A percentile compares a stretch with the other conserved stretches of the same genome.
Conservation (phyloP, 1,140 invertebrate species). For the Spodoptera frugiperda region DNA sequence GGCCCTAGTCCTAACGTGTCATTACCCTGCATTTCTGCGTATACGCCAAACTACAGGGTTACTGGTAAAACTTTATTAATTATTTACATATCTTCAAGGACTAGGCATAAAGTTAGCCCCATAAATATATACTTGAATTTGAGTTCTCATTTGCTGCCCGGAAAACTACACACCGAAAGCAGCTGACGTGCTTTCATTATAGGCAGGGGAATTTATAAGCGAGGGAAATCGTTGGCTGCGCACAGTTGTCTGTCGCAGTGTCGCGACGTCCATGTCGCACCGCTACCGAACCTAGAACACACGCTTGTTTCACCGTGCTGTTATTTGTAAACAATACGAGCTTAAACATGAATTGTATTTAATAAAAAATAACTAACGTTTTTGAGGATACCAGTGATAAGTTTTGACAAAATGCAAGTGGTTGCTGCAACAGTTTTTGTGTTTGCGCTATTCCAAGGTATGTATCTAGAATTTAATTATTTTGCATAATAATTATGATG, state of each 20-base stretch:
- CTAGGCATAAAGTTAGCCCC: background rate
- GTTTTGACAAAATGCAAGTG: conserved; percentile 51
- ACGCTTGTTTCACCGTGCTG: conserved; percentile 4
- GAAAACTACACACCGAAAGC: conserved; percentile 67
- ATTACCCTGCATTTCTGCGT: conserved; percentile 24
- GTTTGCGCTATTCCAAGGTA: conserved; percentile 59
- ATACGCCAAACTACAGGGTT: conserved; percentile 1
- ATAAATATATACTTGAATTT: conserved; percentile 21
- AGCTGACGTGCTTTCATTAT: conserved; percentile 69
- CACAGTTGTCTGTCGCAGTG: conserved; percentile 61
- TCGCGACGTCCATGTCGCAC: background rate
- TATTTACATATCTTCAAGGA: conserved; percentile 9
- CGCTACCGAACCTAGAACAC: conserved; percentile 5
- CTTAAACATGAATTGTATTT: conserved; percentile 12
- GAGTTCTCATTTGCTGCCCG: conserved; percentile 46
- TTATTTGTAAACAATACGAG: conserved; percentile 35
- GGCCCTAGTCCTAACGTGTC: background rate
- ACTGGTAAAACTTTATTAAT: background rate
- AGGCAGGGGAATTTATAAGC: conserved; percentile 68
- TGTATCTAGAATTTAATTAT: conserved; percentile 9
- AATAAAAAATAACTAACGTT: conserved; percentile 5
- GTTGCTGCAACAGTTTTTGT: conserved; percentile 48
- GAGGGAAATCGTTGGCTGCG: conserved; percentile 61
- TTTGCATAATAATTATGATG: too few species aligned
- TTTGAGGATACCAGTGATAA: background rate